Conservation (phyloP, 2,888 invertebrate species). For the Agrochola circellaris region DNA sequence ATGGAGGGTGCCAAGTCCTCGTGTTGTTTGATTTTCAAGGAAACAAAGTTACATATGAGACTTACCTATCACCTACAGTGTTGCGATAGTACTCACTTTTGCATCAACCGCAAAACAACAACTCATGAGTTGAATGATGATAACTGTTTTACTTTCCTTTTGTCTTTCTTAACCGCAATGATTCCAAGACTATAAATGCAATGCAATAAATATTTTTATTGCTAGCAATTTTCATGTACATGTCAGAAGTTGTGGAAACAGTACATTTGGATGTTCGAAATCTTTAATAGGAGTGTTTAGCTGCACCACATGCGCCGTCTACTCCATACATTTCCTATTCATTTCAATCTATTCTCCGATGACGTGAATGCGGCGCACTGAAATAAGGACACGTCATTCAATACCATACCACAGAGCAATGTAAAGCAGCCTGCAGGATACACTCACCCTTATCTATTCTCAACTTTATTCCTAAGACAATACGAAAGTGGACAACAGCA, state of each 20-base stretch:
- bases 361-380: slow-evolving; percentile 76
- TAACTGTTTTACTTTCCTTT: slow-evolving; percentile 45
- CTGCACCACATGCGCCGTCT: slow-evolving; percentile 41
- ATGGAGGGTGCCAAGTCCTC: slow-evolving; percentile 17
- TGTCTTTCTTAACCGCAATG: slow-evolving; percentile 46
- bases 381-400: slow-evolving; percentile 86
- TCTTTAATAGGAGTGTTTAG: slow-evolving; percentile 53
- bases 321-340: slow-evolving; percentile 67
- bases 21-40: slow-evolving; percentile 37
- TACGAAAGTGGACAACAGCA: slow-evolving; percentile 52
- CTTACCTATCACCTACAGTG: slow-evolving; percentile 9
- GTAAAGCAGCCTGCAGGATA: slow-evolving; percentile 59
- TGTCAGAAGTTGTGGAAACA: slow-evolving; percentile 20
- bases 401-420: slow-evolving; percentile 78
- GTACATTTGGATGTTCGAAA: slow-evolving; percentile 31
- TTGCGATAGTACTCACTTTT: slow-evolving; percentile 8
- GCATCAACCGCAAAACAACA: slow-evolving; percentile 40
- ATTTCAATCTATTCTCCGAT: slow-evolving; percentile 70
- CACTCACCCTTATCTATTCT: slow-evolving; percentile 52
- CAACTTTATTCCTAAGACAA: slow-evolving; percentile 65
- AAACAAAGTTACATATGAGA: slow-evolving; percentile 5
- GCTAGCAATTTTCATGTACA: slow-evolving; percentile 7
- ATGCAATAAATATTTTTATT: slow-evolving; percentile 41
- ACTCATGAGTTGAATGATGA: slow-evolving; percentile 17
- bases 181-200: slow-evolving; percentile 30